Percentiles rank a stretch among this genome's conserved stretches.
Evolutionary conservation across 2,888 invertebrate genomes (phyloP).

Genomic region (Microctonus hyperodae): DNA sequence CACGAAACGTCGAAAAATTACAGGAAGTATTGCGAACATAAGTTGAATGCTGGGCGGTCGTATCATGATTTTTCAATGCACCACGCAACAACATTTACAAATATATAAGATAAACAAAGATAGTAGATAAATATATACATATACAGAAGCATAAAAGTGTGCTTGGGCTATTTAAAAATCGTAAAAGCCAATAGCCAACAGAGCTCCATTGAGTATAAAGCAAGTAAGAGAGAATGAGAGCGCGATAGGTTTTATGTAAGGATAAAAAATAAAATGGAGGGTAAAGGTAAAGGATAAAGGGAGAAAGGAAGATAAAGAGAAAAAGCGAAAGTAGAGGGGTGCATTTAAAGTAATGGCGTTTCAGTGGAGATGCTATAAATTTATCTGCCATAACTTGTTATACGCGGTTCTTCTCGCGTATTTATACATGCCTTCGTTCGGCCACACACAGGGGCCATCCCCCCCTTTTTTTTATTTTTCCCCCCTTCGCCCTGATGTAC

Average conservation of each 20-base stretch:
- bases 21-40: too few relatives aligned
- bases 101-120: not conserved
- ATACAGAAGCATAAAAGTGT: constrained; percentile 39
- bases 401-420: constrained; percentile 62
- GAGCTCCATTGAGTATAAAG: constrained; percentile 12
- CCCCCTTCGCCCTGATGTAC: too few relatives aligned
- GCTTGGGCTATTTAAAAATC: constrained; percentile 59
- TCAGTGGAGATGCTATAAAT: constrained; percentile 64
- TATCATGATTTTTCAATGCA: not conserved
- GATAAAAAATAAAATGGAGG: not conserved
- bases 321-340: constrained; percentile 34
- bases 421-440: constrained; percentile 58
- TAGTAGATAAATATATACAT: too few relatives aligned
- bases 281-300: constrained; percentile 20
- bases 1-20: not conserved
- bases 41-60: not conserved
- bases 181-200: constrained; percentile 58
- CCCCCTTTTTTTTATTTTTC: constrained; percentile 2
- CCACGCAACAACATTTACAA: not conserved
- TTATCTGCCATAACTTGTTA: constrained; percentile 65
- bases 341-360: constrained; percentile 60
- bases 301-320: constrained; percentile 25
- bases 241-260: not conserved
- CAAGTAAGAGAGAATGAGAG: constrained; percentile 6
- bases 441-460: constrained; percentile 21